Evolutionary conservation across 1,140 invertebrate genomes (phyloP).

Genomic region (Akabosia matsudoensis): DNA sequence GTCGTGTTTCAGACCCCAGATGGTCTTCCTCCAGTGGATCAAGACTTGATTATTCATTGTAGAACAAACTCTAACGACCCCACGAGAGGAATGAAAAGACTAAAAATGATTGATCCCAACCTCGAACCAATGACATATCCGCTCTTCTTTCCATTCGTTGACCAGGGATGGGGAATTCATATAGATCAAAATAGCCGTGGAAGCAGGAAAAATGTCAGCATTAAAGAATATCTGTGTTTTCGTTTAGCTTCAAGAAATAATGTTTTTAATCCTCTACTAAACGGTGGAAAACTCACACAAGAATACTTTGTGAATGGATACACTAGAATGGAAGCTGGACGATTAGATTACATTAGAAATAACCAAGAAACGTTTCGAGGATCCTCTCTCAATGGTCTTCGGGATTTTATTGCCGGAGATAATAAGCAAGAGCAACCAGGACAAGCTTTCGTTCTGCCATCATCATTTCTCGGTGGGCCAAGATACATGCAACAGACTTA

Average conservation of each 20-base stretch:
- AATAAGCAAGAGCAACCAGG: slow-evolving; percentile 4
- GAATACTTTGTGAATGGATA: slow-evolving; percentile 50
- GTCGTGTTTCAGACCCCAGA: slow-evolving; percentile 23
- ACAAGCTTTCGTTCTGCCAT: slow-evolving; percentile 47
- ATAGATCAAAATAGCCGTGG: background rate
- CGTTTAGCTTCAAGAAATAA: slow-evolving; percentile 18
- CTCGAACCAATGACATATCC: slow-evolving; percentile 55
- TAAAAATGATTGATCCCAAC: slow-evolving; percentile 13
- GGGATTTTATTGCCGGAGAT: slow-evolving; percentile 33
- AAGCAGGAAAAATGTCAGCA: background rate
- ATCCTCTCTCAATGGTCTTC: slow-evolving; percentile 45
- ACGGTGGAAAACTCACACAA: slow-evolving; percentile 45
- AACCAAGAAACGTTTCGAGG: slow-evolving; percentile 48
- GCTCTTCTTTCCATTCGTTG: slow-evolving; percentile 53
- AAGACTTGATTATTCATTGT: background rate
- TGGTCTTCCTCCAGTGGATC: background rate
- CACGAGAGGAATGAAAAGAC: background rate
- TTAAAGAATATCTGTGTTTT: background rate
- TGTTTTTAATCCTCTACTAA: slow-evolving; percentile 36
- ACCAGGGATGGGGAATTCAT: slow-evolving; percentile 51
- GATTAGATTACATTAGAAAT: slow-evolving; percentile 45
- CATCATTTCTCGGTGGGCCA: slow-evolving; percentile 46
- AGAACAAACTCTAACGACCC: background rate
- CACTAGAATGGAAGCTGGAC: slow-evolving; percentile 47
- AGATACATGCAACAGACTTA: slow-evolving; percentile 47